Evolutionary conservation across 2,113 vertebrate species (phyloP).

Genomic region (Cavia aperea): DNA sequence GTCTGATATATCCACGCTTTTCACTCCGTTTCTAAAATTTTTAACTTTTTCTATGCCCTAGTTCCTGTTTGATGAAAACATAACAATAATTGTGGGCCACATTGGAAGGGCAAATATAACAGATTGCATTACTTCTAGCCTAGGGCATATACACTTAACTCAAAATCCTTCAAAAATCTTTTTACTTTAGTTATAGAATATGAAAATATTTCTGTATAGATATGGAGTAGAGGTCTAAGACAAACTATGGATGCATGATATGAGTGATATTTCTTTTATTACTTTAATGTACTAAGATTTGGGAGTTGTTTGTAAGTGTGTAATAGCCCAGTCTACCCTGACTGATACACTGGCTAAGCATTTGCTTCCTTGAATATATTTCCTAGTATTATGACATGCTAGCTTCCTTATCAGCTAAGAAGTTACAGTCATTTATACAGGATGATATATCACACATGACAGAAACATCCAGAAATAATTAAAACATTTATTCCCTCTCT

Average conservation of each 20-base stretch:
- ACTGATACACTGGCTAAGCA: neutral
- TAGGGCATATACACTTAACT: neutral
- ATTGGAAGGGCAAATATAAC: neutral
- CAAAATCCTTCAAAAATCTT: neutral
- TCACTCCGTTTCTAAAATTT: neutral
- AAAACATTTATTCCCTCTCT: neutral
- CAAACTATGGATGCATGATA: neutral
- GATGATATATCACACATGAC: neutral
- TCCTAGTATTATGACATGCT: neutral
- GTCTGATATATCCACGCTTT: neutral
- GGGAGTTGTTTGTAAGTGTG: neutral
- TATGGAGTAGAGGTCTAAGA: rapidly evolving
- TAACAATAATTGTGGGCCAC: neutral
- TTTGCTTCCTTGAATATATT: neutral
- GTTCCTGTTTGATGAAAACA: neutral
- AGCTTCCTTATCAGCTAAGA: neutral
- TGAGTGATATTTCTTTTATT: neutral
- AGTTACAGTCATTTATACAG: neutral
- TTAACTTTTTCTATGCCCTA: neutral
- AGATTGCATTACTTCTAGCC: neutral
- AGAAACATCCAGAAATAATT: constrained; percentile 8
- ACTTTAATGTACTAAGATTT: neutral
- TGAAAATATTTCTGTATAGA: neutral
- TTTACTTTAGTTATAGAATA: neutral
- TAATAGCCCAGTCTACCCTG: neutral